phyloP scores from a whole-genome alignment of 2,888 invertebrate genomes.

The Chydorus sphaericus region DNA sequence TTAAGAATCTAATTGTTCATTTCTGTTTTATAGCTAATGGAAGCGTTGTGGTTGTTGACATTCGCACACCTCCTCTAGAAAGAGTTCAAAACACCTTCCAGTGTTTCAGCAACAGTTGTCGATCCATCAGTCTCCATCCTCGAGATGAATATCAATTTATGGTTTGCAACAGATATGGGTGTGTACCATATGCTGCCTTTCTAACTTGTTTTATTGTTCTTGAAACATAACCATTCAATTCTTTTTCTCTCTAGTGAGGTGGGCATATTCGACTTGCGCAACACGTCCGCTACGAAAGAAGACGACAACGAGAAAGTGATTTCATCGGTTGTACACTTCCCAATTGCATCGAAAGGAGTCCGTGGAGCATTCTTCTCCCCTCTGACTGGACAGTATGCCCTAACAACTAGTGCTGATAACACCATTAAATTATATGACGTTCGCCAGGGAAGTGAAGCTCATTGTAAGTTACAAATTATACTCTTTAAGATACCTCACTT shows the following conservation, averaged over 20 bases:
- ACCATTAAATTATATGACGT: constrained; percentile 24
- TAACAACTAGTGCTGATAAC: constrained; percentile 30
- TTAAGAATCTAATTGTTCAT: neutral
- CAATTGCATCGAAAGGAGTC: constrained; percentile 22
- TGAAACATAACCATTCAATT: constrained; percentile 5
- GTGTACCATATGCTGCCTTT: constrained; percentile 11
- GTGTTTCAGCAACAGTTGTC: constrained; percentile 23
- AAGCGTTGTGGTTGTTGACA: constrained; percentile 27
- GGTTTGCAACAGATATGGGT: constrained; percentile 28
- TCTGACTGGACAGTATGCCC: constrained; percentile 28
- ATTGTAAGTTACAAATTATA: neutral
- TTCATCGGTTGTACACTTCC: constrained; percentile 19
- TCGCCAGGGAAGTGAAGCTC: neutral
- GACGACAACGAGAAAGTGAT: constrained; percentile 15
- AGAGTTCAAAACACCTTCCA: constrained; percentile 16
- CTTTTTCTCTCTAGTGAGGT: constrained; percentile 21
- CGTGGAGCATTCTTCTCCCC: constrained; percentile 33
- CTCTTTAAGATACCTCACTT: neutral
- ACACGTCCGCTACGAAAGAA: constrained; percentile 22
- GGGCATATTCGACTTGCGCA: constrained; percentile 29
- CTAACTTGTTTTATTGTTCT: neutral
- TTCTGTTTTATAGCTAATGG: constrained; percentile 23
- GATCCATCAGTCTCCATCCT: constrained; percentile 30
- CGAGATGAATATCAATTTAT: constrained; percentile 27
- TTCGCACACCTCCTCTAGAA: constrained; percentile 21